A percentile compares a stretch with the other conserved stretches of the same genome.
These are phyloP conservation scores for Choristoneura fumiferana DNA, from an alignment of 1,140 invertebrate species.

Conservation along the genomic window DNA sequence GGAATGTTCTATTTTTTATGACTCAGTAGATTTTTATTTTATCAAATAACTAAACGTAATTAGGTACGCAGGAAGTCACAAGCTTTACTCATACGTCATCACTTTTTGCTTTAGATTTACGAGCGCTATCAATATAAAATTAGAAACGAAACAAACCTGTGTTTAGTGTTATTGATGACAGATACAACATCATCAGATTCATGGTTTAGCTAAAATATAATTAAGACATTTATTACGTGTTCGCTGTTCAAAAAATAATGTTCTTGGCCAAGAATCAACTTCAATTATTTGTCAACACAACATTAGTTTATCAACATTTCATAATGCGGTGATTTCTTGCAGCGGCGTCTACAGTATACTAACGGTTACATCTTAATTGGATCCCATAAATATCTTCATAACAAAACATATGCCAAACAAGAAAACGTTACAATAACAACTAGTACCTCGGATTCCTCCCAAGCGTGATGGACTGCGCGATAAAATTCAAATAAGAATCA, in stretches of 20 bases:
- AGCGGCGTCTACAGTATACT: not conserved
- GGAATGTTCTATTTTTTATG: slow-evolving; percentile 30
- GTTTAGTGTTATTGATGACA: not conserved
- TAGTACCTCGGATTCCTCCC: slow-evolving; percentile 8
- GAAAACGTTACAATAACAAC: slow-evolving; percentile 19
- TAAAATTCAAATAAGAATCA: slow-evolving; percentile 22
- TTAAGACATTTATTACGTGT: slow-evolving; percentile 41
- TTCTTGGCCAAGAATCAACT: slow-evolving; percentile 36
- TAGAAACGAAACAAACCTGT: not conserved
- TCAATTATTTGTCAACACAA: slow-evolving; percentile 31
- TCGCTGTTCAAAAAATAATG: slow-evolving; percentile 34
- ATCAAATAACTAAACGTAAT: not conserved
- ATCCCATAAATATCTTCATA: slow-evolving; percentile 18
- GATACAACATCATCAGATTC: not conserved
- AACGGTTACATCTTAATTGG: slow-evolving; percentile 13
- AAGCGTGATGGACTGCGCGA: slow-evolving; percentile 19
- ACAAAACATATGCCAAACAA: slow-evolving; percentile 27
- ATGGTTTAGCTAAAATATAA: slow-evolving; percentile 27
- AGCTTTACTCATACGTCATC: too few species aligned
- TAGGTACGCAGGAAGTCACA: too few species aligned
- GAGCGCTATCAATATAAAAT: not conserved
- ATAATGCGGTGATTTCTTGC: slow-evolving; percentile 17
- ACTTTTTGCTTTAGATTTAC: not conserved
- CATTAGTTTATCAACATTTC: slow-evolving; percentile 21
- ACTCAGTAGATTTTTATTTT: slow-evolving; percentile 9